Evolutionary conservation across 2,113 vertebrate genomes (phyloP).

Genomic region (Malurus cyaneus): DNA sequence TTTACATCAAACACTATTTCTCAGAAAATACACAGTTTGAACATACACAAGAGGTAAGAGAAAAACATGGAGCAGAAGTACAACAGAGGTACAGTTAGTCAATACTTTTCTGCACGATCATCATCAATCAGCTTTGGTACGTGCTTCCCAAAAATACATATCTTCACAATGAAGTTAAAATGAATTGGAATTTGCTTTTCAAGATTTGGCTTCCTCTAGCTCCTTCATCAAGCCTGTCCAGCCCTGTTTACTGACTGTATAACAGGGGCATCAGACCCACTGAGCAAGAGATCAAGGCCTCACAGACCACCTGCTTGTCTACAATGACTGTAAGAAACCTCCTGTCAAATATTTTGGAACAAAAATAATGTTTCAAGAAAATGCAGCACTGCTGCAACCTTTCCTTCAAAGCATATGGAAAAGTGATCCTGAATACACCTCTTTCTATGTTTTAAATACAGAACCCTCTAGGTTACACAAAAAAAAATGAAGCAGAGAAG

Average conservation of each 20-base stretch:
- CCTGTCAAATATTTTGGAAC: not conserved
- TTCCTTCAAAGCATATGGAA: not conserved
- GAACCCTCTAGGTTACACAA: not conserved
- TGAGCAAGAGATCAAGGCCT: not conserved
- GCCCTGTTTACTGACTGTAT: too few relatives aligned
- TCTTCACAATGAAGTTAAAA: not conserved
- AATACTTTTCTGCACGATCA: not conserved
- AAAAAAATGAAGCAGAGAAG: not conserved
- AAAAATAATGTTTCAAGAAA: not conserved
- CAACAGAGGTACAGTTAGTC: not conserved
- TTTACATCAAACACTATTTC: not conserved
- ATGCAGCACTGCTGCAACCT: not conserved
- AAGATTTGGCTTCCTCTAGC: not conserved
- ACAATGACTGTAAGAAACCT: rapidly evolving
- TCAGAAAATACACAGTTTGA: not conserved
- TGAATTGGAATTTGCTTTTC: not conserved
- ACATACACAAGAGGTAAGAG: not conserved
- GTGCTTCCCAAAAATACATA: not conserved
- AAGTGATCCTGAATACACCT: not conserved
- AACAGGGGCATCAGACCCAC: not conserved
- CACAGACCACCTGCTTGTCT: not conserved
- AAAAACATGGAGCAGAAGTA: not conserved
- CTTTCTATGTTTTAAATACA: not conserved
- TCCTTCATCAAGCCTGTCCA: not conserved
- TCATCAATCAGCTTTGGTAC: not conserved